Conservation (phyloP, 2,888 invertebrate genomes). For the Saturnia japonica region DNA sequence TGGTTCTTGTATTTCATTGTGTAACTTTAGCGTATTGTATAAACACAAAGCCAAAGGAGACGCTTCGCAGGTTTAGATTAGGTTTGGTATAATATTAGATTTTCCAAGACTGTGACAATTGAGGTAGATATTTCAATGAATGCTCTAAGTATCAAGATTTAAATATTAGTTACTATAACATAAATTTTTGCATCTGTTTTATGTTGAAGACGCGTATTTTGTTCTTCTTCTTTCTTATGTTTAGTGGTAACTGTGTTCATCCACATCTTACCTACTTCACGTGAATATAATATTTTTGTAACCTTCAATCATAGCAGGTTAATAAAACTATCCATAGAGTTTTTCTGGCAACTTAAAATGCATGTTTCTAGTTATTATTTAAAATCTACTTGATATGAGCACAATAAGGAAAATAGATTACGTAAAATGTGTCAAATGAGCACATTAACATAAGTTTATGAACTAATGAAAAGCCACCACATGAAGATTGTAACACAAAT, state of each 20-base stretch:
- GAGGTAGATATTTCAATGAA: not conserved
- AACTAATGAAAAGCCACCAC: too few relatives aligned
- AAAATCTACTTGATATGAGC: too few relatives aligned
- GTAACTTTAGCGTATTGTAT: constrained; percentile 28
- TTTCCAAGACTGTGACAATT: not conserved
- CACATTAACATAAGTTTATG: too few relatives aligned
- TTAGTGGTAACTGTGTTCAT: not conserved
- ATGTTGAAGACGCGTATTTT: not conserved
- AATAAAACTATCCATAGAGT: too few relatives aligned
- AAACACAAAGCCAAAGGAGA: constrained; percentile 26
- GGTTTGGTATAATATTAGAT: not conserved
- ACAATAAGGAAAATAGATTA: too few relatives aligned
- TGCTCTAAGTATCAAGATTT: not conserved
- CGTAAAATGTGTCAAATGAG: too few relatives aligned
- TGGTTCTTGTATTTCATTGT: constrained; percentile 28
- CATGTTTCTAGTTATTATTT: too few relatives aligned
- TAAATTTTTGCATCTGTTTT: not conserved
- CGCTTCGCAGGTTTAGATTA: constrained; percentile 7
- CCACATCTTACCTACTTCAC: too few relatives aligned
- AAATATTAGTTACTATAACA: not conserved
- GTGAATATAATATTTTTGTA: too few relatives aligned
- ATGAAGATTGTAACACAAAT: too few relatives aligned
- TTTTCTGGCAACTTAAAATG: too few relatives aligned
- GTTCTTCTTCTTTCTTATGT: not conserved
- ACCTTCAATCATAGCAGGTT: too few relatives aligned